Base-by-base conservation (phyloP, 1,140 invertebrate species). In the Cryptotermes secundus region DNA sequence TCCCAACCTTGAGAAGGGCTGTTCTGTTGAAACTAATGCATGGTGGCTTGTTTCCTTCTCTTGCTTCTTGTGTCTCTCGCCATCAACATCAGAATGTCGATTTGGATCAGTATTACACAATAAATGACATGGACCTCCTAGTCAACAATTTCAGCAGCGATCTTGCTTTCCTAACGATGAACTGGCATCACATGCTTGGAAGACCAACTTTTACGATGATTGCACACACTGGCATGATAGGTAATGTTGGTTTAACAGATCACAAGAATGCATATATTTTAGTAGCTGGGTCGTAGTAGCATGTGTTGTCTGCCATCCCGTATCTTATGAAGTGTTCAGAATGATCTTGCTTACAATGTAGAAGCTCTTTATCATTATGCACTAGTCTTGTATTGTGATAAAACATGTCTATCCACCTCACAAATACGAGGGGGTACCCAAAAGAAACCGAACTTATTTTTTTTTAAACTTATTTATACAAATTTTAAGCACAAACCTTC, bases 101-200 rank as follows among this genome's bases (percentile, higher is more conserved):
- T 92, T 94, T 95, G 90, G 96, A 96, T 90, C 95, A 97, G 90
- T 97, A 97, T 93, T 98, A 98, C 93, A 95, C 95, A 89, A 96
- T 96, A 88, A 96, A 96, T 89, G 97, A 98, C 92, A 94, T 95
- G 88, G 95, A 95, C 87, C 93, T 98, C 88, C 93, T 97, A 87
- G 95, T 95, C 87, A 96, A 96, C 90, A 97, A 95, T 90, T 96
- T 97, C 89, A 95, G 93, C 87, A 95, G 95, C 87, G 96, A 96
- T 90, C 92, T 98, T 89, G 95, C 96, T 87, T 98, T 98, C 91
- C 93, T 98, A 89, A 96, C 96, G 89, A 97, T 96, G 93, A 97
- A 95, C 91, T 98, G 97, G 97, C 96, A 94, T 89, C 94, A 96
- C 90, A 95, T 96, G 93, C 88, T 90, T 84, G 97, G 97, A 89